Evolutionary conservation across 1,140 invertebrate species (phyloP), one percentile per base, ranked within the genome.

Genomic region (Cotesia glomerata): DNA sequence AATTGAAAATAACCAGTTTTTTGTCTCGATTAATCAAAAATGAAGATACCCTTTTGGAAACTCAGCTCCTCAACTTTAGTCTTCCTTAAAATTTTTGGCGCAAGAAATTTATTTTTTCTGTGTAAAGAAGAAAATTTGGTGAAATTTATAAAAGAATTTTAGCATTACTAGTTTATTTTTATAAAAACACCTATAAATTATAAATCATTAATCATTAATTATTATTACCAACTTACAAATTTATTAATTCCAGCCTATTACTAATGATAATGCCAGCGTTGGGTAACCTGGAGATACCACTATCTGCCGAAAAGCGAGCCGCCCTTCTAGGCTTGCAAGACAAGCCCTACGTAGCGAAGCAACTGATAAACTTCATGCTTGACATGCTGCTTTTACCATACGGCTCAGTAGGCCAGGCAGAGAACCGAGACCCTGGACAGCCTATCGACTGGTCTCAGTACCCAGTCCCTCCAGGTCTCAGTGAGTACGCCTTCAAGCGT

Each of bases 311-410:
- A 52, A 89, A 93, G 81, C 85, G 91, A 68, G 84, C 89, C 36
- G 85, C 88, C 14, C 84, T 91, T 35, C 90, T 94, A 79, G 89
- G 90, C 18, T 77, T 90, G 1, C 82, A 86, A 61, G 88, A 89
- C 51, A 88, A 89, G 81, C 91, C 91, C 26, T 88, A 91, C 74
- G 86, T 94, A 49, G 85, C 90, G 7, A 91, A 91, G 68, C 88
- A 93, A 73, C 89, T 97, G 18, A 82, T 95, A 9, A 91, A 92
- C 72, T 92, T 94, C 84, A 90, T 96, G 76, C 90, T 95, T 70
- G 95, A 97, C 87, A 88, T 97, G 34, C 82, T 98, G 3, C 83
- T 97, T 3, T 84, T 97, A 32, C 95, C 95, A 51, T 98, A 97
- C 85, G 93, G 93, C 58, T 66, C 81, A 9, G 77, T 84, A 39